phyloP scores from a whole-genome alignment of 2,888 invertebrate species.

The Rhagium mordax region DNA sequence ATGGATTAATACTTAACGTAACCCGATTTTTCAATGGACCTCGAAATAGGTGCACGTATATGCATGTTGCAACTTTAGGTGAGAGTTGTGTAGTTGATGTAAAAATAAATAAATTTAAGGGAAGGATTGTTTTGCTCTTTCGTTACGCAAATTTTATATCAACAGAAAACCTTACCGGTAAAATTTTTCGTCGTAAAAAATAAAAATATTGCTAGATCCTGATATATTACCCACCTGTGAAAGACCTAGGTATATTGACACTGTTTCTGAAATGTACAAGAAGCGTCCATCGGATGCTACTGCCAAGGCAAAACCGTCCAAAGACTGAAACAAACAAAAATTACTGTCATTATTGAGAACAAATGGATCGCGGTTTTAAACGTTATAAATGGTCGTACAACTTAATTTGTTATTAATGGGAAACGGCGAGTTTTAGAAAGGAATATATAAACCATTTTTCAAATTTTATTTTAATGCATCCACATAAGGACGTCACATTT shows the following conservation, averaged over 20 bases:
- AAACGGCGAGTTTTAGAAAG: not conserved
- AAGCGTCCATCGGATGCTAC: conserved; percentile 97
- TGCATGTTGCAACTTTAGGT: no score
- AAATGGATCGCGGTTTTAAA: not conserved
- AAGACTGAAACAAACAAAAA: conserved; percentile 78
- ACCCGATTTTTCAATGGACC: no score
- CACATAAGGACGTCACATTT: conserved; percentile 28
- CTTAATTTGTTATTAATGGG: conserved; percentile 19
- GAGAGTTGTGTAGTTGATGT: no score
- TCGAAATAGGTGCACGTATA: no score
- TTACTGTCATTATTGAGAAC: not conserved
- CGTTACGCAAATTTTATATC: no score
- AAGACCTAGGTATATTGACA: conserved; percentile 99
- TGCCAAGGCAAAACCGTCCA: conserved; percentile 98
- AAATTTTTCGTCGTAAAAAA: no score
- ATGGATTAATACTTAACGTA: no score
- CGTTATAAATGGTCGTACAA: not conserved
- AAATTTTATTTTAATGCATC: conserved; percentile 35
- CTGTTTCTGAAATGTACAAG: conserved; percentile 99
- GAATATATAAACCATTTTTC: conserved; percentile 14
- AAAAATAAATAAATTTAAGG: no score
- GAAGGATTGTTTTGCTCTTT: no score
- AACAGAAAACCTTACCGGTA: no score
- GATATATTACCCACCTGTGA: conserved; percentile 84
- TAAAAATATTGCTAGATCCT: not conserved